Conservation (phyloP, 2,888 invertebrate genomes). For the Agrotis exclamationis region DNA sequence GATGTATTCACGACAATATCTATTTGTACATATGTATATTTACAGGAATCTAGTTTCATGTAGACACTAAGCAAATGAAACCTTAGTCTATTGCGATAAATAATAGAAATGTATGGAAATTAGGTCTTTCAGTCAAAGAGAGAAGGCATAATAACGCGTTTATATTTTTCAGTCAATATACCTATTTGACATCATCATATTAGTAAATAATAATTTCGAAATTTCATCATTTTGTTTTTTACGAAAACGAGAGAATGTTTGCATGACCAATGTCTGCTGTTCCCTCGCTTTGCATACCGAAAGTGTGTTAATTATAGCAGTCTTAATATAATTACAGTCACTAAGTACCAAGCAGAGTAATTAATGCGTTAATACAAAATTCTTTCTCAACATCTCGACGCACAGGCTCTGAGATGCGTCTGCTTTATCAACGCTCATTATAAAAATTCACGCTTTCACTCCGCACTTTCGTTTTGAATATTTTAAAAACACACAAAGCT, state of each 20-base stretch:
- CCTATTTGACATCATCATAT: background rate
- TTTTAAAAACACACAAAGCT: slow-evolving; percentile 75
- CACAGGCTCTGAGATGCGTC: slow-evolving; percentile 39
- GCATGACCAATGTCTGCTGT: background rate
- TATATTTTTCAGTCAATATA: background rate
- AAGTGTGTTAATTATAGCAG: slow-evolving; percentile 49
- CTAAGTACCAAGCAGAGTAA: slow-evolving; percentile 43
- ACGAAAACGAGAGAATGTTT: slow-evolving; percentile 2
- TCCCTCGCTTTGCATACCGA: slow-evolving; percentile 28
- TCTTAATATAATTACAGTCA: slow-evolving; percentile 37
- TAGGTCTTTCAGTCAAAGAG: no score
- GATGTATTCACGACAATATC: background rate
- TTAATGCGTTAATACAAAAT: slow-evolving; percentile 52
- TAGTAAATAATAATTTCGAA: slow-evolving; percentile 11
- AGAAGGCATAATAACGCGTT: background rate
- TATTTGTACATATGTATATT: background rate
- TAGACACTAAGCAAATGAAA: slow-evolving; percentile 1
- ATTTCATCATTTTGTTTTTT: slow-evolving; percentile 2
- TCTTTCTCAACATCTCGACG: slow-evolving; percentile 50
- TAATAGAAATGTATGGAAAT: background rate
- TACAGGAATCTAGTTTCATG: slow-evolving; percentile 30
- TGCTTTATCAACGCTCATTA: slow-evolving; percentile 74
- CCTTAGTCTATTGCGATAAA: background rate
- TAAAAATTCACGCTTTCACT: slow-evolving; percentile 83
- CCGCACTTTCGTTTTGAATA: slow-evolving; percentile 80